A percentile compares a stretch with the other conserved stretches of the same genome.
Evolutionary conservation across 64 coral and sea anemone species (phyloP).

Genomic region (Catalaphyllia jardinei): DNA sequence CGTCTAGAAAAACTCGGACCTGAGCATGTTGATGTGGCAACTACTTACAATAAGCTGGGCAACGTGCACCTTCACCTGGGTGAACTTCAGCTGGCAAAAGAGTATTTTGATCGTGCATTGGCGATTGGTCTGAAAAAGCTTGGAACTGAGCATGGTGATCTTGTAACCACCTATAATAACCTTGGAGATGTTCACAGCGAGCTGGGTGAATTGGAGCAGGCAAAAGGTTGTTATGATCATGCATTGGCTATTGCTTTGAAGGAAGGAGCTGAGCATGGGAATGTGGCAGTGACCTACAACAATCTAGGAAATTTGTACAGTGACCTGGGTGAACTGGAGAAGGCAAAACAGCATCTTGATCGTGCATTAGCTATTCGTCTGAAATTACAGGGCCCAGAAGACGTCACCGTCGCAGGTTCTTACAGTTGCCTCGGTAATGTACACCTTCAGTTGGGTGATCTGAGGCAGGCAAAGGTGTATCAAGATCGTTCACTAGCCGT

Average conservation of each 20-base stretch:
- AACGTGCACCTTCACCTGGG: background rate
- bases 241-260: background rate
- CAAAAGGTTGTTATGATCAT: background rate
- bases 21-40: no score
- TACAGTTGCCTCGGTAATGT: background rate
- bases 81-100: conserved; percentile 3
- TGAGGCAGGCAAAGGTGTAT: conserved; percentile 17
- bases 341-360: background rate
- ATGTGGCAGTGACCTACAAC: background rate
- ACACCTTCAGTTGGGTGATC: background rate
- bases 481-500: background rate
- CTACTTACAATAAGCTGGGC: no score
- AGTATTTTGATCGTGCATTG: background rate
- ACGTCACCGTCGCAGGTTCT: background rate
- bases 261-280: background rate
- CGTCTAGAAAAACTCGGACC: no score
- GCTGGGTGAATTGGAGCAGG: background rate
- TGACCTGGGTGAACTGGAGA: background rate
- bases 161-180: background rate
- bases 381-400: background rate
- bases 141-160: background rate
- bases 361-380: background rate
- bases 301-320: background rate
- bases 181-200: background rate
- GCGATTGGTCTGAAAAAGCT: background rate